Conservation (phyloP, 2,888 invertebrate genomes). For the Erpobdella octoculata region DNA sequence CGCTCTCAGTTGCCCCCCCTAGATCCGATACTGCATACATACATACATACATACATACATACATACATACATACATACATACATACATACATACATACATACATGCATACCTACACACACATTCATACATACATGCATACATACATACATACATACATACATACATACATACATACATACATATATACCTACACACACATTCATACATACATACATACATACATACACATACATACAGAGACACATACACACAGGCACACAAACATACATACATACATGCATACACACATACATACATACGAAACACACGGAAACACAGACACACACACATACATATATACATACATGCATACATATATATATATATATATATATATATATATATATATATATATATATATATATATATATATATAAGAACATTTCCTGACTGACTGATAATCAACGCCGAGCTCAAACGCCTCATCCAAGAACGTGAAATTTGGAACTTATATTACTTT, state of each 20-base stretch:
- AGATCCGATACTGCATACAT: too few relatives aligned
- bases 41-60: constrained; percentile 1
- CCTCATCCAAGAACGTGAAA: too few relatives aligned
- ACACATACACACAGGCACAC: too few relatives aligned
- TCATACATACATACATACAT: background rate
- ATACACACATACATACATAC: background rate
- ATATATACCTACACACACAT: background rate
- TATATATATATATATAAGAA: too few relatives aligned
- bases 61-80: constrained; percentile 1
- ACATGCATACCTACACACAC: background rate
- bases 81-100: constrained; percentile 1
- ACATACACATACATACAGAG: too few relatives aligned
- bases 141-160: background rate
- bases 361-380: too few relatives aligned
- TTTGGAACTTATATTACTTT: too few relatives aligned
- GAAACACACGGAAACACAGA: background rate
- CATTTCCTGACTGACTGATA: too few relatives aligned
- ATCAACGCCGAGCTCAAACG: too few relatives aligned
- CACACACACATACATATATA: background rate
- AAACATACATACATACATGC: background rate
- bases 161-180: background rate
- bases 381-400: too few relatives aligned
- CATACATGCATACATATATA: too few relatives aligned
- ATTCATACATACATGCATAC: background rate
- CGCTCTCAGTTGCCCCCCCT: too few relatives aligned